Evolutionary conservation across 2,888 invertebrate species (phyloP).

Genomic region (Poecilus cupreus): DNA sequence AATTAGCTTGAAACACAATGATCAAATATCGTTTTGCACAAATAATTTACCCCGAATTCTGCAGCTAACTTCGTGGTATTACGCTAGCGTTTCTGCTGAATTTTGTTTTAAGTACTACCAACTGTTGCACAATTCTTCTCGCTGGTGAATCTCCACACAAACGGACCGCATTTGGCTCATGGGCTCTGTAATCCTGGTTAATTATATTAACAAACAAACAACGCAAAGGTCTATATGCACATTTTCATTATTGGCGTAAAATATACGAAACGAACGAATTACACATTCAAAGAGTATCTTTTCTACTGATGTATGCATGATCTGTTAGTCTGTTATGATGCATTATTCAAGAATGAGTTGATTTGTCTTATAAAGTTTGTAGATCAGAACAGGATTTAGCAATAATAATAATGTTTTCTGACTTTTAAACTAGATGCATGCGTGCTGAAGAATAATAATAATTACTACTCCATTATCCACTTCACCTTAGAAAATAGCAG

Average conservation of each 20-base stretch:
- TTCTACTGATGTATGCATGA: background rate
- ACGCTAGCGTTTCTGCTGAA: slow-evolving; percentile 12
- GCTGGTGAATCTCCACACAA: slow-evolving; percentile 34
- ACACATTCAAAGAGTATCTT: slow-evolving; percentile 52
- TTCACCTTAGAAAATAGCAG: too few species aligned
- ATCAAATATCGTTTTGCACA: slow-evolving; percentile 21
- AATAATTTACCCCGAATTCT: slow-evolving; percentile 7
- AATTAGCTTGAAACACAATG: slow-evolving; percentile 24
- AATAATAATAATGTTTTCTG: background rate
- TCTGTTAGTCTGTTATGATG: background rate
- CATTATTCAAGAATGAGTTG: background rate
- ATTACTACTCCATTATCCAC: too few species aligned
- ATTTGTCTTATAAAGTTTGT: slow-evolving; percentile 3
- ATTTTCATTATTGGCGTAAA: slow-evolving; percentile 61
- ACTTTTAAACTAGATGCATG: too few species aligned
- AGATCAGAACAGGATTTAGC: background rate
- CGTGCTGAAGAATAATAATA: too few species aligned
- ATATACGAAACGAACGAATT: slow-evolving; percentile 64
- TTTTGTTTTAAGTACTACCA: background rate
- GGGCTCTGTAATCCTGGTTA: slow-evolving; percentile 64
- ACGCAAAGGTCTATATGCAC: slow-evolving; percentile 55
- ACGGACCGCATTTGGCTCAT: slow-evolving; percentile 56
- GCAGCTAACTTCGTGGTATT: background rate
- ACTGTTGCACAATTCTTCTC: background rate
- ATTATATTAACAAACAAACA: slow-evolving; percentile 65